A percentile compares a stretch with the other conserved stretches of the same genome.
phyloP scores from a whole-genome alignment of 2,888 invertebrate genomes.

The Dicyrtomina minuta region DNA sequence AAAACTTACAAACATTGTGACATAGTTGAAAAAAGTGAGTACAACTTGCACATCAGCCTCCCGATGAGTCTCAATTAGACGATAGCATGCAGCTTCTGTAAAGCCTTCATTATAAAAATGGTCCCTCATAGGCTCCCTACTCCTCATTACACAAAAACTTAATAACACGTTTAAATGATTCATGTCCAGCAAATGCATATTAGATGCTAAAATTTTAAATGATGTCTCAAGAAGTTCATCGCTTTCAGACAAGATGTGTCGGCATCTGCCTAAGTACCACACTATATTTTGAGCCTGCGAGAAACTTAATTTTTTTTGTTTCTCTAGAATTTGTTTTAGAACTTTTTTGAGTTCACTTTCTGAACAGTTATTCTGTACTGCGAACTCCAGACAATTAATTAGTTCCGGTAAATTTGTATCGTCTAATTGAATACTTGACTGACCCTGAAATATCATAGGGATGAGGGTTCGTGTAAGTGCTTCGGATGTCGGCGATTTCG shows the following conservation, averaged over 20 bases:
- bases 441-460: conserved; percentile 68
- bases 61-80: conserved; percentile 16
- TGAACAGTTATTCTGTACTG: conserved; percentile 60
- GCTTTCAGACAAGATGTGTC: conserved; percentile 55
- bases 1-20: conserved; percentile 60
- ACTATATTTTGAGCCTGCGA: conserved; percentile 61
- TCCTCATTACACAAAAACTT: conserved; percentile 60
- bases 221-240: conserved; percentile 31
- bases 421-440: conserved; percentile 64
- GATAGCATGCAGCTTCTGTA: conserved; percentile 62
- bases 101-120: conserved; percentile 65
- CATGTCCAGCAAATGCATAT: conserved; percentile 58
- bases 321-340: conserved; percentile 58
- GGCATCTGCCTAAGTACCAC: conserved; percentile 62
- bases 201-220: conserved; percentile 31
- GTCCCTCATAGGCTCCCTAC: conserved; percentile 56
- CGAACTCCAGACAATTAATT: conserved; percentile 62
- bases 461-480: conserved; percentile 67
- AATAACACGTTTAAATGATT: conserved; percentile 61
- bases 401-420: conserved; percentile 61
- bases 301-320: conserved; percentile 56
- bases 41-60: neutral
- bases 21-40: conserved; percentile 59
- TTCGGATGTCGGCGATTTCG: conserved; percentile 62
- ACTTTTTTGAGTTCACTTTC: conserved; percentile 62